Base-by-base conservation (phyloP, 2,888 invertebrate species). In the Limnephilus rhombicus region DNA sequence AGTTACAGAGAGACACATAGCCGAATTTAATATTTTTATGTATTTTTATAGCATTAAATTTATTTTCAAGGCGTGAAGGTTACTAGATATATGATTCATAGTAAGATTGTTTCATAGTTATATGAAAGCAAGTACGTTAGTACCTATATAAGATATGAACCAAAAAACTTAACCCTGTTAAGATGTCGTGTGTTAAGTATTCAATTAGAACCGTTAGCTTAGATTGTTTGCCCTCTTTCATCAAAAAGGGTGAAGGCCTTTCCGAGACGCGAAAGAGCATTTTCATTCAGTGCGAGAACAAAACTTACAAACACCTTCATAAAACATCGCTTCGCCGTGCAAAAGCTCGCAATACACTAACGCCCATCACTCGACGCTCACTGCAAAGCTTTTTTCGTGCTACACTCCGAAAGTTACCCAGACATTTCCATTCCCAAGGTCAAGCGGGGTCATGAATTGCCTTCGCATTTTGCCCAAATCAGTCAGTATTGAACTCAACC, bases 241-340 rank as follows among this genome's bases (percentile, higher is more conserved):
- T 68, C 68, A 68, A 68, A 68, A 24, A 24, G 24, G 68, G 68
- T 68, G 68, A 68, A 68, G 68, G 68, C 9, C 68, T 68, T n/a
- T 68, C 68, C 68, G 7, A 18, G 68, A 18, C 18, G 68, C 68
- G 68, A 18, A 68, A 68, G 1, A 68, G 18, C 18, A 68, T 68
- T 68, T 68, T 68, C 24, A 68, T 68, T 68, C 82, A 34, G 82
- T 34, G 15, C 82, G 31, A 18, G 24, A 82, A 82, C 82, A 34
- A 82, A 34, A 31, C 34, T 15, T 18, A 82, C 82, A 82, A 82
- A 31, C 15, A 34, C 68, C 82, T 13, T 18, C 82, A 34, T 82
- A 82, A 34, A 15, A 82, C 82, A 34, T 82, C 82, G 82, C 82
- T 82, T 82, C 34, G 34, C 82, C 82, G 82, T 82, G 82, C 82